Conservation (phyloP, 2,113 vertebrate genomes). For the Bucco capensis region DNA sequence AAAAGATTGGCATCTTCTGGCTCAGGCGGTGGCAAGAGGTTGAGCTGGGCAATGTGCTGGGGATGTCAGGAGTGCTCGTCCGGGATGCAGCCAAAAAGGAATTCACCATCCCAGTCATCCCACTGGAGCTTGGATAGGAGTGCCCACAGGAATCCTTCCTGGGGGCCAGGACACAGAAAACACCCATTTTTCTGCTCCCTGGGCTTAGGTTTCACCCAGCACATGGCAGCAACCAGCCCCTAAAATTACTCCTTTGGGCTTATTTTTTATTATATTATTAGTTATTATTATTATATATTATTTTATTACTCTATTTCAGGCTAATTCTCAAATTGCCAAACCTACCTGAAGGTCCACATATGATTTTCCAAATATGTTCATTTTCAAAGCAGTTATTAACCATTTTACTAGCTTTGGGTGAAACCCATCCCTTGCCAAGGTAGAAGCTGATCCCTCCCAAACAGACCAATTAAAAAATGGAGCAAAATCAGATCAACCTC, state of each 20-base stretch:
- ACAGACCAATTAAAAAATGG: background rate
- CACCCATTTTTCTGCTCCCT: background rate
- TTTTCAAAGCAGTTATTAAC: background rate
- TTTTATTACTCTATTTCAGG: background rate
- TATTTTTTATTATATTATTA: rapidly evolving
- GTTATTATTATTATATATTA: too few species aligned
- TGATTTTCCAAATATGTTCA: background rate
- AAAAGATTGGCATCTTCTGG: conserved; percentile 66
- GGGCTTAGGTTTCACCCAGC: background rate
- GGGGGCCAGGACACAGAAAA: background rate
- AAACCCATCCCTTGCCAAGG: background rate
- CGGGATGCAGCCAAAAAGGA: background rate
- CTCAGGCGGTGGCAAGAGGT: conserved; percentile 9
- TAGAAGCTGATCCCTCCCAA: background rate
- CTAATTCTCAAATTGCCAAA: background rate
- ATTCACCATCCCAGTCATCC: background rate
- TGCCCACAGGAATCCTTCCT: background rate
- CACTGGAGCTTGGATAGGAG: background rate
- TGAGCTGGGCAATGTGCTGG: background rate
- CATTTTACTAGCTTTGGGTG: rapidly evolving
- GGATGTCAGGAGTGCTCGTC: background rate
- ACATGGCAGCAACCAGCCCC: background rate
- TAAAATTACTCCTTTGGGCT: background rate
- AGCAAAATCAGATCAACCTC: background rate
- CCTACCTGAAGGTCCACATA: background rate